Evolutionary conservation across 2,113 vertebrate genomes (phyloP).

Genomic region (Planiliza haematocheilus): DNA sequence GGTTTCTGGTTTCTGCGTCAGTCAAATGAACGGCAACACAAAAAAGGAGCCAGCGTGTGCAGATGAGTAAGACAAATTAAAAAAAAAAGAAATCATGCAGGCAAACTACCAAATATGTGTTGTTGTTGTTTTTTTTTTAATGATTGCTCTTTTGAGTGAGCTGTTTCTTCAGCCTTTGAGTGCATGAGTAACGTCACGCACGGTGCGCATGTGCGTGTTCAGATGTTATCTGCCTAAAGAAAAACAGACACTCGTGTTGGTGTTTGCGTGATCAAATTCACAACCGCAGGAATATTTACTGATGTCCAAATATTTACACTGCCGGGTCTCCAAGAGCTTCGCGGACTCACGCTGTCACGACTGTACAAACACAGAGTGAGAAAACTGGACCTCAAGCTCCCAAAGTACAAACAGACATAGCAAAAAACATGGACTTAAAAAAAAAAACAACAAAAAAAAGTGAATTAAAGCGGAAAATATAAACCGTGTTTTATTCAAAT

Average conservation of each 20-base stretch:
- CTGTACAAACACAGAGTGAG: constrained; percentile 57
- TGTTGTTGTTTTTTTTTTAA: constrained; percentile 15
- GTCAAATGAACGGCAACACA: constrained; percentile 1
- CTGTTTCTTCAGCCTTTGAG: constrained; percentile 4
- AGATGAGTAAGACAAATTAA: background rate
- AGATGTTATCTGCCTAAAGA: constrained; percentile 72
- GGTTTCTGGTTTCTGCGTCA: constrained; percentile 1
- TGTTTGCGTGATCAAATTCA: constrained; percentile 68
- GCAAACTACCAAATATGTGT: no score
- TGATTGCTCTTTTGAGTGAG: constrained; percentile 24
- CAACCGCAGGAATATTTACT: constrained; percentile 71
- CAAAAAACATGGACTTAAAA: constrained; percentile 11
- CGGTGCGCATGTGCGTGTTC: constrained; percentile 47
- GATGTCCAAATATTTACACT: constrained; percentile 79
- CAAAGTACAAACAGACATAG: constrained; percentile 51
- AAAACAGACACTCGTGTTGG: constrained; percentile 70
- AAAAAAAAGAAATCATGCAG: background rate
- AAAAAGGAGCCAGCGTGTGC: constrained; percentile 2
- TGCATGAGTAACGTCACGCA: constrained; percentile 43
- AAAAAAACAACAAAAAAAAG: background rate
- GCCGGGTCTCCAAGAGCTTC: constrained; percentile 57
- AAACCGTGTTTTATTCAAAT: constrained; percentile 8
- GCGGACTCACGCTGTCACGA: constrained; percentile 61
- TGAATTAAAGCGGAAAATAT: constrained; percentile 14
- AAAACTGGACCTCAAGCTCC: constrained; percentile 40